Conservation (phyloP, 2,113 vertebrate species). For the Lipophrys pholis region DNA sequence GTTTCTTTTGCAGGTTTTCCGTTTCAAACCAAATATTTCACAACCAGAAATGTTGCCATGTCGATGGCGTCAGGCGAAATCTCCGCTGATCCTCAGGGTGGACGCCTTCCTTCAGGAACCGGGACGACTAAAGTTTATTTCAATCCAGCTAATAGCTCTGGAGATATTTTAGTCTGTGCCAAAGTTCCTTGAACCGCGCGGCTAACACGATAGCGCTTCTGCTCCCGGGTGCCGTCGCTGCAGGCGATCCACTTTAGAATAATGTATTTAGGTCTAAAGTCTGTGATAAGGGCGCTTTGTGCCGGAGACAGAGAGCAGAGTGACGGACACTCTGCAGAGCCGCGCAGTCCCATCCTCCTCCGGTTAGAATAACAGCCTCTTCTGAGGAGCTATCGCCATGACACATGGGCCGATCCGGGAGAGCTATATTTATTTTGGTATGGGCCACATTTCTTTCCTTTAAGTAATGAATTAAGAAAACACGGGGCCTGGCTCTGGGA, state of each 20-base stretch:
- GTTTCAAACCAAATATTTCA: background rate
- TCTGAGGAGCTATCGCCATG: constrained; percentile 73
- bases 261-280: constrained; percentile 62
- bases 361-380: constrained; percentile 79
- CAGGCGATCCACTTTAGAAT: constrained; percentile 57
- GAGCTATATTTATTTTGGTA: constrained; percentile 81
- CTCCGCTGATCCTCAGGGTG: background rate
- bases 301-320: constrained; percentile 72
- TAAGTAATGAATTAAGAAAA: constrained; percentile 86
- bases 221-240: constrained; percentile 20
- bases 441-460: constrained; percentile 78
- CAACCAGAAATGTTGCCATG: background rate
- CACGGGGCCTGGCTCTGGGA: constrained; percentile 77
- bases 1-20: too few relatives aligned
- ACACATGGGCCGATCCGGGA: constrained; percentile 75
- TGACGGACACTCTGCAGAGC: constrained; percentile 79
- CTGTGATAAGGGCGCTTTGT: constrained; percentile 62
- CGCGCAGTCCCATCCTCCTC: constrained; percentile 77
- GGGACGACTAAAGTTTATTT: background rate
- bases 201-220: constrained; percentile 9
- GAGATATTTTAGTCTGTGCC: constrained; percentile 1
- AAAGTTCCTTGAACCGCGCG: background rate
- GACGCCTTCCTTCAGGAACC: background rate
- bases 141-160: background rate
- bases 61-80: background rate